phyloP scores from a whole-genome alignment of 2,797 vertebrate genomes.

The Platyrinchus mystaceus region DNA sequence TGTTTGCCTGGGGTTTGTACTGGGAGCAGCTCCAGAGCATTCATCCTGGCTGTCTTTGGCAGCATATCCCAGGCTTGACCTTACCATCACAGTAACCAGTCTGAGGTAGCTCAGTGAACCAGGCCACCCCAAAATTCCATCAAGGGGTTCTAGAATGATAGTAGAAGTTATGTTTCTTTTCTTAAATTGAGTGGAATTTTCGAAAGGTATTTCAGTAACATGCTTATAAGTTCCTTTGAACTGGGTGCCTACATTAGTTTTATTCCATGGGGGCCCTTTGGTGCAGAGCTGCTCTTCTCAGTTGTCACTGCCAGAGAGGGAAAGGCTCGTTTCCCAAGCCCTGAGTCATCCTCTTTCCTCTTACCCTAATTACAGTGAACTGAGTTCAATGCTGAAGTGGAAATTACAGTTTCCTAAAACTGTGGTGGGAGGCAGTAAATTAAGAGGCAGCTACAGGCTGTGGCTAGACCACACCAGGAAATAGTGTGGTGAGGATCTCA shows the following conservation, averaged over 20 bases:
- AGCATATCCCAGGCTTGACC: not conserved
- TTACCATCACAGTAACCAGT: not conserved
- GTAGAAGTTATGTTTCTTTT: not conserved
- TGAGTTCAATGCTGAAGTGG: not conserved
- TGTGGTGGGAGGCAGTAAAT: constrained; percentile 1
- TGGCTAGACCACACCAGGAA: constrained; percentile 46
- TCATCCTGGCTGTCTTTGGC: not conserved
- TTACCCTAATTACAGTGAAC: not conserved
- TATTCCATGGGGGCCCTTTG: not conserved
- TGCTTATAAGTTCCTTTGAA: not conserved
- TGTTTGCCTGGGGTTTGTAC: not conserved
- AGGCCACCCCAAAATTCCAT: not conserved
- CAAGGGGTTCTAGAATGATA: not conserved
- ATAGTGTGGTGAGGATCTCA: not conserved
- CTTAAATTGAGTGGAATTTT: not conserved
- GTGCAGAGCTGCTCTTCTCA: not conserved
- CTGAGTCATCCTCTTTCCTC: not conserved
- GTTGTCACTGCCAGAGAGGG: not conserved
- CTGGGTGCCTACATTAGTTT: not conserved
- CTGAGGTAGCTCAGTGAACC: not conserved
- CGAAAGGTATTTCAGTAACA: not conserved
- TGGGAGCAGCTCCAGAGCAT: not conserved
- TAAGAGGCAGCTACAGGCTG: constrained; percentile 3
- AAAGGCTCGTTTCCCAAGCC: not conserved
- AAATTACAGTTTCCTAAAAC: constrained; percentile 21